A percentile compares a stretch with the other conserved stretches of the same genome.
Evolutionary conservation across 2,113 vertebrate species (phyloP).

Genomic region (Channa argus): DNA sequence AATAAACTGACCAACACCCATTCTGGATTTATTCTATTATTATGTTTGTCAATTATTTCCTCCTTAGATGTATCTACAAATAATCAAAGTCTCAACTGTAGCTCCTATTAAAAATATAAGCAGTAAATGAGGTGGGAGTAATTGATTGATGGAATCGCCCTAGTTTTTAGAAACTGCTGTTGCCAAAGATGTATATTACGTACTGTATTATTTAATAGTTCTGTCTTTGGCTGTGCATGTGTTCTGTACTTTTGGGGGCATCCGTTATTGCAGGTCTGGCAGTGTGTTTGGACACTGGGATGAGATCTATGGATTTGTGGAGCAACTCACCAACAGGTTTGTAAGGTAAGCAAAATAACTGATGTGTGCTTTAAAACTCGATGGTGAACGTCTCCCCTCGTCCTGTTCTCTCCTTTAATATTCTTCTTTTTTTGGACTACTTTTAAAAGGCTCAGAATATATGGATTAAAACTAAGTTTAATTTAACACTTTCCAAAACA

Average conservation of each 20-base stretch:
- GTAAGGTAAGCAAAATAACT: slow-evolving; percentile 84
- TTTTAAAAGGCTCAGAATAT: not conserved
- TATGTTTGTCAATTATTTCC: not conserved
- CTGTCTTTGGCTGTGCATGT: slow-evolving; percentile 11
- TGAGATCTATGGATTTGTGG: slow-evolving; percentile 93
- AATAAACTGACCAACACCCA: not conserved
- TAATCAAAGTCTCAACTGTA: not conserved
- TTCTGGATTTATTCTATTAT: not conserved
- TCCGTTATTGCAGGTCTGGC: slow-evolving; percentile 85
- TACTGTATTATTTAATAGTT: not conserved
- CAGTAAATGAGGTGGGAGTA: no score
- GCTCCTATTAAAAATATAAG: not conserved
- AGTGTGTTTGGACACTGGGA: slow-evolving; percentile 91
- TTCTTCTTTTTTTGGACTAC: not conserved
- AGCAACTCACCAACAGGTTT: slow-evolving; percentile 92
- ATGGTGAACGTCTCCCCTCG: not conserved
- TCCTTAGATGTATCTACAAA: not conserved
- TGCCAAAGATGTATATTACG: not conserved
- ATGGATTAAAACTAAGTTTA: no score
- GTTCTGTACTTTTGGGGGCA: not conserved
- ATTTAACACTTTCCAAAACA: not conserved
- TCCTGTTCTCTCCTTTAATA: not conserved
- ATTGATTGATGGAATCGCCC: no score
- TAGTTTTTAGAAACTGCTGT: not conserved
- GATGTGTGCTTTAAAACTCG: not conserved